Evolutionary conservation across 1,140 invertebrate species (phyloP).

Genomic region (Coenobita brevimanus): DNA sequence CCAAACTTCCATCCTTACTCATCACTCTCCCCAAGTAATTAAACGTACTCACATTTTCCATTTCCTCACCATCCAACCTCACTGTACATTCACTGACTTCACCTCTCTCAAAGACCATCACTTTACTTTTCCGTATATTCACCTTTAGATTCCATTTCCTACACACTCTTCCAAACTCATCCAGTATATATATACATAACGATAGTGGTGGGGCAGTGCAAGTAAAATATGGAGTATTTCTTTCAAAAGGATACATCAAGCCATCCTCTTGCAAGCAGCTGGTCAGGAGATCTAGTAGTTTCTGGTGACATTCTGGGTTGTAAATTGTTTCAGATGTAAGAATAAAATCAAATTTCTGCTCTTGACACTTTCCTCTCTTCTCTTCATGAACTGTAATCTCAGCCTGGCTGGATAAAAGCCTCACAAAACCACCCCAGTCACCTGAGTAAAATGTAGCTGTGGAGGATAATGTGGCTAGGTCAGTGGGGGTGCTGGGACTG

Average conservation of each 20-base stretch:
- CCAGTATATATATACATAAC: no score
- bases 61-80: no score
- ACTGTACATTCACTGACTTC: no score
- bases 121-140: no score
- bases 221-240: no score
- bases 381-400: neutral
- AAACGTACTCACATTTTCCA: no score
- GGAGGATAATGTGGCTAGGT: slow-evolving; percentile 75
- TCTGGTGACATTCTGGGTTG: slow-evolving; percentile 84
- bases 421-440: slow-evolving; percentile 46
- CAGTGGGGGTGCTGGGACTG: slow-evolving; percentile 63
- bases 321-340: slow-evolving; percentile 94
- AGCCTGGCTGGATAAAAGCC: neutral
- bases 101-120: no score
- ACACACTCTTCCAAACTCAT: no score
- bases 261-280: slow-evolving; percentile 80
- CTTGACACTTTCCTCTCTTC: slow-evolving; percentile 66
- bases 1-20: no score
- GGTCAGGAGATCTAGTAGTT: slow-evolving; percentile 82
- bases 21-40: no score
- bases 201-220: no score
- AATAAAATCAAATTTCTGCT: slow-evolving; percentile 85
- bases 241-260: slow-evolving; percentile 76
- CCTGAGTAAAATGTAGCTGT: slow-evolving; percentile 62
- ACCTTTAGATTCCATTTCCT: no score